Evolutionary conservation across 2,888 invertebrate species (phyloP).

Genomic region (Xylocampa areola): DNA sequence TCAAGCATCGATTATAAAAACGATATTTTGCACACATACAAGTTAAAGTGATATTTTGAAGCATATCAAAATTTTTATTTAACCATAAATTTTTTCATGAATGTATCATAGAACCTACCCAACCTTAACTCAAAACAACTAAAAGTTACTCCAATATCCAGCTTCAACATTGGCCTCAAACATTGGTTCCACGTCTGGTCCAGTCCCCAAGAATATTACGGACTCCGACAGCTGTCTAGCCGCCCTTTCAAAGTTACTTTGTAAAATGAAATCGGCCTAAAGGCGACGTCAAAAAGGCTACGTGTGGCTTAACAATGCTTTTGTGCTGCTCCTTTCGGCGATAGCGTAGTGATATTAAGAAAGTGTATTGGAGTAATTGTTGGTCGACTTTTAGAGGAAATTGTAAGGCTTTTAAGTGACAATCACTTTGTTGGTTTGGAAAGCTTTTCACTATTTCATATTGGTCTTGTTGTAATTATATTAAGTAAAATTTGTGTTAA

Average conservation of each 20-base stretch:
- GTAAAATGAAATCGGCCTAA: slow-evolving; percentile 78
- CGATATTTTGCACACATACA: too few relatives aligned
- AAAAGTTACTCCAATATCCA: not conserved
- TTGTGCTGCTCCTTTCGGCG: slow-evolving; percentile 46
- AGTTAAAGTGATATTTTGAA: too few relatives aligned
- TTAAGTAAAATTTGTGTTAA: too few relatives aligned
- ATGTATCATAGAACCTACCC: too few relatives aligned
- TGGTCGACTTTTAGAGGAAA: slow-evolving; percentile 12
- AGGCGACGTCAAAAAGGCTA: slow-evolving; percentile 71
- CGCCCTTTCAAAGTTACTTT: slow-evolving; percentile 70
- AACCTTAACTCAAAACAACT: too few relatives aligned
- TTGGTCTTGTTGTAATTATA: not conserved
- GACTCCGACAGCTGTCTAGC: slow-evolving; percentile 62
- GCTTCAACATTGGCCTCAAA: slow-evolving; percentile 23
- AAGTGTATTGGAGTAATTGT: slow-evolving; percentile 33
- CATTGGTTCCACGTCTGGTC: slow-evolving; percentile 33
- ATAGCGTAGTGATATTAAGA: slow-evolving; percentile 43
- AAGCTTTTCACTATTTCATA: not conserved
- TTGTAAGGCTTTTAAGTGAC: not conserved
- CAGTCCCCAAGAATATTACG: slow-evolving; percentile 52
- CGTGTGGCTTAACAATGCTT: slow-evolving; percentile 61
- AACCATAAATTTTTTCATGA: too few relatives aligned
- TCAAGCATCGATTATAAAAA: too few relatives aligned
- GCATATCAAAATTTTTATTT: too few relatives aligned
- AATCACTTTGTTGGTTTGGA: slow-evolving; percentile 16